Percentiles rank a stretch among this genome's conserved stretches.
Evolutionary conservation across 2,888 invertebrate genomes (phyloP).

Genomic region (Lithophane semibrunnea): DNA sequence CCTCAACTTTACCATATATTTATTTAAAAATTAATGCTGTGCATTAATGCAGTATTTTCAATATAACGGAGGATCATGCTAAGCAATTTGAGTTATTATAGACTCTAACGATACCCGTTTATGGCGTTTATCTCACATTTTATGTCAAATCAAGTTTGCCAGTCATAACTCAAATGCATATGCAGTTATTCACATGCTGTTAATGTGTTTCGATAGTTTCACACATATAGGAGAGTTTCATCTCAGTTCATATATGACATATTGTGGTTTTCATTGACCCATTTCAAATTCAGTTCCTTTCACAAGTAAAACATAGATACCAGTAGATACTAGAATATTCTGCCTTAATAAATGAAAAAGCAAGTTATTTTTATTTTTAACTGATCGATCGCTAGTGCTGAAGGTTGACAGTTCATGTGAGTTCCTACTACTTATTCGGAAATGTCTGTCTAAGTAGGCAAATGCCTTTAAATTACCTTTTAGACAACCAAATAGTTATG

Average conservation of each 20-base stretch:
- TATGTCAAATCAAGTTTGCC: slow-evolving; percentile 54
- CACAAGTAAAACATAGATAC: slow-evolving; percentile 21
- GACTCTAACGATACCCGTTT: slow-evolving; percentile 16
- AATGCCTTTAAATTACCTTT: slow-evolving; percentile 8
- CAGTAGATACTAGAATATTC: slow-evolving; percentile 51
- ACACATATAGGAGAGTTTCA: slow-evolving; percentile 24
- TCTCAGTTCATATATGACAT: slow-evolving; percentile 38
- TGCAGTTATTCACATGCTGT: slow-evolving; percentile 27
- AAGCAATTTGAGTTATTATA: too few relatives aligned
- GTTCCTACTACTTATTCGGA: slow-evolving; percentile 23
- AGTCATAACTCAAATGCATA: slow-evolving; percentile 57
- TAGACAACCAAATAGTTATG: slow-evolving; percentile 26
- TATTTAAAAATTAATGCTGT: too few relatives aligned
- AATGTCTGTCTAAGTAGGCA: not conserved
- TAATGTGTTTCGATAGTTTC: slow-evolving; percentile 34
- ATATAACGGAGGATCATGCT: too few relatives aligned
- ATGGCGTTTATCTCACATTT: slow-evolving; percentile 42
- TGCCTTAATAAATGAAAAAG: slow-evolving; percentile 50
- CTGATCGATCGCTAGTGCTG: slow-evolving; percentile 44
- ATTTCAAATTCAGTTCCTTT: slow-evolving; percentile 51
- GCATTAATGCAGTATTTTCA: too few relatives aligned
- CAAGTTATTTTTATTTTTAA: slow-evolving; percentile 51
- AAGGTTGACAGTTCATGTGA: slow-evolving; percentile 43
- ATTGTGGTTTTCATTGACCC: slow-evolving; percentile 50
- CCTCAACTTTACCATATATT: too few relatives aligned